Evolutionary conservation across 1,140 invertebrate species (phyloP).

Genomic region (Pantala flavescens): DNA sequence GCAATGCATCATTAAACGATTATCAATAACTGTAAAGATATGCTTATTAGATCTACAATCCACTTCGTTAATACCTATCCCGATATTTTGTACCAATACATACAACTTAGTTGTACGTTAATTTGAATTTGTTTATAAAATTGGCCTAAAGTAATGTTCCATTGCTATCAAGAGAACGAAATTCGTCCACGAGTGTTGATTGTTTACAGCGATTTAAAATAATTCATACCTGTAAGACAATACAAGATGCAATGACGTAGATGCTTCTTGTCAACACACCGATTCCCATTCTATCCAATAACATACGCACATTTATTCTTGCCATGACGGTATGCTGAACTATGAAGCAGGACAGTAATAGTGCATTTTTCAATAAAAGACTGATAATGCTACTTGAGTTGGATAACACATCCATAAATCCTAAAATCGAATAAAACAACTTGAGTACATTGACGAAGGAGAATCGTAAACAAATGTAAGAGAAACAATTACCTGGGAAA

Average conservation of each 20-base stretch:
- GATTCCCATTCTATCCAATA: background rate
- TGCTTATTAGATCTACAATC: too few species aligned
- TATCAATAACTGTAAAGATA: too few species aligned
- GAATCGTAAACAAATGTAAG: background rate
- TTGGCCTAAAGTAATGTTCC: too few species aligned
- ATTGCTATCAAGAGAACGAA: too few species aligned
- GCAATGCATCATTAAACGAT: too few species aligned
- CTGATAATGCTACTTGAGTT: background rate
- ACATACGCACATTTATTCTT: background rate
- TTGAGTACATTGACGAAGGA: background rate
- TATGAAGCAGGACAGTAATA: background rate
- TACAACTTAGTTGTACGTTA: background rate
- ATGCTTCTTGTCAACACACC: background rate
- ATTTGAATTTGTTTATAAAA: too few species aligned
- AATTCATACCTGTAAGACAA: background rate
- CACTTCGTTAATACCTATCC: too few species aligned
- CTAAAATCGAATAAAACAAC: background rate
- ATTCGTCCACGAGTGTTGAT: too few species aligned
- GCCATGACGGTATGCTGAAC: background rate
- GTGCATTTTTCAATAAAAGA: background rate
- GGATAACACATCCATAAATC: background rate
- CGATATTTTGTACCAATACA: too few species aligned
- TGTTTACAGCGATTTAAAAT: background rate
- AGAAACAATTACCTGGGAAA: background rate
- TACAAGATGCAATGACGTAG: background rate